Conservation (phyloP, 1,140 invertebrate species). For the Microplitis demolitor region DNA sequence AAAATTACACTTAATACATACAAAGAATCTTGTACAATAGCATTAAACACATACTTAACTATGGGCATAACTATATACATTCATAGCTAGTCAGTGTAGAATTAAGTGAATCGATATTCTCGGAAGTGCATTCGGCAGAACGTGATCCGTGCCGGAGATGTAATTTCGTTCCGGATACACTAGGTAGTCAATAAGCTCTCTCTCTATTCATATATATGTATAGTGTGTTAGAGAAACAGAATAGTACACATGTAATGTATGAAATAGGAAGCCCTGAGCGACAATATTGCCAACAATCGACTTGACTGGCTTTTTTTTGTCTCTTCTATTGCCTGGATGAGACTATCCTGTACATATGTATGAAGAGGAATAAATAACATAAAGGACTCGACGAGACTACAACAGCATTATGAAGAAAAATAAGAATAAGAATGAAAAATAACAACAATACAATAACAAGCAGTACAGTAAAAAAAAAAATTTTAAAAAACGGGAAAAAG, state of each 20-base stretch:
- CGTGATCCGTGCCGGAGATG: constrained; percentile 20
- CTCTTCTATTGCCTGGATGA: not conserved
- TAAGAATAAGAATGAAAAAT: not conserved
- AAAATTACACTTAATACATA: not conserved
- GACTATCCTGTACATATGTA: not conserved
- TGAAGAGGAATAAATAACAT: too few relatives aligned
- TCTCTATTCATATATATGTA: not conserved
- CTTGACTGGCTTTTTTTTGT: not conserved
- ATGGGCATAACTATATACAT: not conserved
- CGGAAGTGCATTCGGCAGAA: constrained; percentile 15
- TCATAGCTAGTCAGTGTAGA: not conserved
- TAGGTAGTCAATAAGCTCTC: not conserved
- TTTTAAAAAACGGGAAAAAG: not conserved
- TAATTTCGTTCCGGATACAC: constrained; percentile 22
- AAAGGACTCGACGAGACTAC: too few relatives aligned
- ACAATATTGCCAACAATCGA: constrained; percentile 15
- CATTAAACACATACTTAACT: not conserved
- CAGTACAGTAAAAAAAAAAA: not conserved
- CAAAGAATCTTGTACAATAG: not conserved
- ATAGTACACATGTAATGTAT: too few relatives aligned
- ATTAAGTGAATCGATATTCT: constrained; percentile 15
- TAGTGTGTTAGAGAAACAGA: too few relatives aligned
- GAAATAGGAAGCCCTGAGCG: not conserved
- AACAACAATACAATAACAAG: not conserved
- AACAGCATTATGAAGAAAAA: too few relatives aligned